Evolutionary conservation across 2,797 vertebrate species (phyloP).

Genomic region (Peromyscus attwateri): DNA sequence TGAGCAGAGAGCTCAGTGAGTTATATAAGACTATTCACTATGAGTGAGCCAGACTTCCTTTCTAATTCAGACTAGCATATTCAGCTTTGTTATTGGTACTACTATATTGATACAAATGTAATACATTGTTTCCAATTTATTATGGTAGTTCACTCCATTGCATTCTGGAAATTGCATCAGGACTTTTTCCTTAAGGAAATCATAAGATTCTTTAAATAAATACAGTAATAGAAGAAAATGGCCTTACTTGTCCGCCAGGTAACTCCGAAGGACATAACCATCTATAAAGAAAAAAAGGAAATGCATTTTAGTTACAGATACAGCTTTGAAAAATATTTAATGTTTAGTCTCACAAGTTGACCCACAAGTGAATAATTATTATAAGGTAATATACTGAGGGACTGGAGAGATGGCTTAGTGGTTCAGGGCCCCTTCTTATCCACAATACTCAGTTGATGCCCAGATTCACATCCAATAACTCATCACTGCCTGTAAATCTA

Average conservation of each 20-base stretch:
- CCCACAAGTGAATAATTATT: background rate
- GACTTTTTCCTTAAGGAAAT: slow-evolving; percentile 35
- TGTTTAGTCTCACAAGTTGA: slow-evolving; percentile 24
- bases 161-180: slow-evolving; percentile 35
- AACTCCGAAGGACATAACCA: slow-evolving; percentile 92
- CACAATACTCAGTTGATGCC: background rate
- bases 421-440: background rate
- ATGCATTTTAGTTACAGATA: slow-evolving; percentile 49
- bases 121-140: slow-evolving; percentile 1
- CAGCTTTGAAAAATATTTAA: slow-evolving; percentile 52
- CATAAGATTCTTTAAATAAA: slow-evolving; percentile 25
- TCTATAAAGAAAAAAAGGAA: slow-evolving; percentile 88
- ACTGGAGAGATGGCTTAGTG: background rate
- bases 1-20: background rate
- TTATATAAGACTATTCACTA: background rate
- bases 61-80: background rate
- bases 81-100: background rate
- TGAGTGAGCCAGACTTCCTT: background rate
- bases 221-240: slow-evolving; percentile 37
- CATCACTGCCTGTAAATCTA: background rate
- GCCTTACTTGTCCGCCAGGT: slow-evolving; percentile 93
- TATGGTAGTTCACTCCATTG: background rate
- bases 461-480: background rate
- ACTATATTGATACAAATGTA: background rate
- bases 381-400: background rate